A percentile compares a stretch with the other conserved stretches of the same genome.
Conservation (phyloP, 2,797 vertebrate species). For the Labeo calbasu region DNA sequence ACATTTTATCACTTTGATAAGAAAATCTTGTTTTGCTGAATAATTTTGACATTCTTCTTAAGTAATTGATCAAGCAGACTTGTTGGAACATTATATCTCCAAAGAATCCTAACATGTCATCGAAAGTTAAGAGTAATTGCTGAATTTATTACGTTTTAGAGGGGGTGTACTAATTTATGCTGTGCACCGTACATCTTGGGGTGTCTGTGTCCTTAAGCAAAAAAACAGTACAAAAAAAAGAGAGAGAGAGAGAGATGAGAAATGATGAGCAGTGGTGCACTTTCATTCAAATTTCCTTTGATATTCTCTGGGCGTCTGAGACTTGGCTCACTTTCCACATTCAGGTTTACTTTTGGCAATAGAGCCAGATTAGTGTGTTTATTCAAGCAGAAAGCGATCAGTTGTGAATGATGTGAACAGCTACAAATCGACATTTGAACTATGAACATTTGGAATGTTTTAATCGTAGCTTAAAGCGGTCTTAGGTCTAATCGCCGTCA, state of each 20-base stretch:
- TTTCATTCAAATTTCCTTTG: not conserved
- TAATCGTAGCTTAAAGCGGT: slow-evolving; percentile 30
- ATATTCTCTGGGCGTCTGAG: not conserved
- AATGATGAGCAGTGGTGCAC: not conserved
- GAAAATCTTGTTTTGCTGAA: no score
- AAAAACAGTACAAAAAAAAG: not conserved
- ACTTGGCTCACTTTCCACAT: not conserved
- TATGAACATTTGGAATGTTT: slow-evolving; percentile 50
- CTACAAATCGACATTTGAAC: slow-evolving; percentile 46
- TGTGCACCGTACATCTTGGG: not conserved
- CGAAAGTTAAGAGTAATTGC: no score
- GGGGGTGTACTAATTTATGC: no score
- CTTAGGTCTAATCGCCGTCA: slow-evolving; percentile 11
- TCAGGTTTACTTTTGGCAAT: not conserved
- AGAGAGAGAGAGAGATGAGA: not conserved
- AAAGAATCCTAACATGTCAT: no score
- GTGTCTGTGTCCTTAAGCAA: not conserved
- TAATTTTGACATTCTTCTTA: no score
- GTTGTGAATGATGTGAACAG: slow-evolving; percentile 46
- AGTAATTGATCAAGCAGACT: no score
- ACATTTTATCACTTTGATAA: no score
- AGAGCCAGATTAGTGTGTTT: slow-evolving; percentile 17
- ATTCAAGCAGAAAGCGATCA: slow-evolving; percentile 2
- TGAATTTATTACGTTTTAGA: no score
- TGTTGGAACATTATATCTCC: no score